These are phyloP conservation scores for Gracilinanus agilis DNA, from an alignment of 2,113 vertebrate species.

Conservation along the genomic window DNA sequence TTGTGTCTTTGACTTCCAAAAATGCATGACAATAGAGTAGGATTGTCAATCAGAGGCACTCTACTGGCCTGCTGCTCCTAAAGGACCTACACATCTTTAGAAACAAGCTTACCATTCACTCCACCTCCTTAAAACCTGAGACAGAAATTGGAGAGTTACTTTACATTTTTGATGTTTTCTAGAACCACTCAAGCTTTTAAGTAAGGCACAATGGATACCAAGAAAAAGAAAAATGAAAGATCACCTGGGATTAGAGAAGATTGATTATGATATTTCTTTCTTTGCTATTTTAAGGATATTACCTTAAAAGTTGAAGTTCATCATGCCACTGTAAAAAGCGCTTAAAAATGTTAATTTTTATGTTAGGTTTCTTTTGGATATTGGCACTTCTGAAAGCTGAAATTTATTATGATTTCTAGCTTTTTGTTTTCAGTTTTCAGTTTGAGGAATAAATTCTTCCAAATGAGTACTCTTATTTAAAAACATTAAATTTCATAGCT, in stretches of 20 bases:
- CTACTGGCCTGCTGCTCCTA: background rate
- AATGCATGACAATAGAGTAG: no score
- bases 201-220: background rate
- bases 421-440: no score
- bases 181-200: background rate
- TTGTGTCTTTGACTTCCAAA: background rate
- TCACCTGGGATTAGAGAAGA: background rate
- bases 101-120: no score
- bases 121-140: background rate
- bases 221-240: background rate
- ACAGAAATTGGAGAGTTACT: background rate
- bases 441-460: background rate
- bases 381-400: no score
- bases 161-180: background rate
- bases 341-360: no score
- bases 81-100: background rate
- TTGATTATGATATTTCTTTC: background rate
- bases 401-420: no score
- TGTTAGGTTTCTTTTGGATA: background rate
- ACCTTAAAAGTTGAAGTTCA: background rate
- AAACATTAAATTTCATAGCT: background rate
- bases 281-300: background rate
- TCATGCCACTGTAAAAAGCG: background rate
- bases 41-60: background rate
- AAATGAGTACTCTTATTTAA: background rate